Percentiles rank a stretch among this genome's conserved stretches.
Conservation (phyloP, 2,797 vertebrate species). For the Forpus xanthops region DNA sequence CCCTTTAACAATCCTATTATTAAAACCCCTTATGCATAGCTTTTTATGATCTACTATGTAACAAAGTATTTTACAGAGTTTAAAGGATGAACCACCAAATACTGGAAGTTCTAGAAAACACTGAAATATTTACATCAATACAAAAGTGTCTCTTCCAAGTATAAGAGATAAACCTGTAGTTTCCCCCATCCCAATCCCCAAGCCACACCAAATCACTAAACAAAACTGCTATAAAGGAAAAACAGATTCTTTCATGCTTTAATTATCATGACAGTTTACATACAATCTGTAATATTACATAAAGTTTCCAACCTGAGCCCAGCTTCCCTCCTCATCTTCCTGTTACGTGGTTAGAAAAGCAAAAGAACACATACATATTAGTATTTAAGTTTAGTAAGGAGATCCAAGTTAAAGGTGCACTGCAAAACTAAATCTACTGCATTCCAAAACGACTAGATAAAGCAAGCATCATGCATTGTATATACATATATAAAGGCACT, state of each 20-base stretch:
- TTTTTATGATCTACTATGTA: not conserved
- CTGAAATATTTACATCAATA: not conserved
- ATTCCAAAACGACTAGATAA: not conserved
- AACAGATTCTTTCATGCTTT: not conserved
- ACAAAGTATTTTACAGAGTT: not conserved
- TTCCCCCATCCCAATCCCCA: not conserved
- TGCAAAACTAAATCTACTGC: not conserved
- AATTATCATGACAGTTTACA: constrained; percentile 41
- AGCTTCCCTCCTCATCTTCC: constrained; percentile 99
- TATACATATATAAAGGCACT: not conserved
- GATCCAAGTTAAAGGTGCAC: not conserved
- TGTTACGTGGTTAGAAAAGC: constrained; percentile 93
- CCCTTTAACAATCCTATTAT: not conserved
- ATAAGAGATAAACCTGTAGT: not conserved
- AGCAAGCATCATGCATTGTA: constrained; percentile 58
- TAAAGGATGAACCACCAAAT: not conserved
- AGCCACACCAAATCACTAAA: not conserved
- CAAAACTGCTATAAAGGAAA: not conserved
- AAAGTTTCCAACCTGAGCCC: constrained; percentile 97
- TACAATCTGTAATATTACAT: constrained; percentile 47
- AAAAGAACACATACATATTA: constrained; percentile 83
- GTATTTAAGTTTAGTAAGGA: constrained; percentile 71
- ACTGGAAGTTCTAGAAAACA: not conserved
- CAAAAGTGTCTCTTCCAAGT: not conserved
- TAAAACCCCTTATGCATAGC: not conserved